Conservation (phyloP, 2,797 vertebrate genomes). For the Acanthurus tractus region DNA sequence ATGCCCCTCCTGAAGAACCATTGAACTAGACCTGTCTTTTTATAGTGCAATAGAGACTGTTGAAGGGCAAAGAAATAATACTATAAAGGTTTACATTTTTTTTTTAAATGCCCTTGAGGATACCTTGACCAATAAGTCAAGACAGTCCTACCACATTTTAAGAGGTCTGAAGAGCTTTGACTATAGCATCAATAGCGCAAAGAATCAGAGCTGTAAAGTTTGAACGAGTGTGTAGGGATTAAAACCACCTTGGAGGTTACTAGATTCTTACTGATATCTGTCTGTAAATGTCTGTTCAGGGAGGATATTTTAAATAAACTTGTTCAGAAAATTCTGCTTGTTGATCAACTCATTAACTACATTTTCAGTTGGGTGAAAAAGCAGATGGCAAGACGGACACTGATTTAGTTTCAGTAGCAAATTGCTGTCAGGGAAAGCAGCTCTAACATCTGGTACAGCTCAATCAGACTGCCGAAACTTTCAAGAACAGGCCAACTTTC, state of each 20-base stretch:
- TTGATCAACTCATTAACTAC: neutral
- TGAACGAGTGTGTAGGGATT: neutral
- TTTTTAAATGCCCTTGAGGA: slow-evolving; percentile 20
- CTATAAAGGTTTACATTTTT: slow-evolving; percentile 17
- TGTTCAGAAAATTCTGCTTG: neutral
- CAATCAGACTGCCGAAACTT: slow-evolving; percentile 4
- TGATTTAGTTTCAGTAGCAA: slow-evolving; percentile 14
- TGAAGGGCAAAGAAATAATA: slow-evolving; percentile 41
- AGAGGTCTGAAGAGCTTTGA: slow-evolving; percentile 24
- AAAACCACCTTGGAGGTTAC: neutral
- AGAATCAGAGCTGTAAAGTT: neutral
- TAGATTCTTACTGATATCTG: neutral
- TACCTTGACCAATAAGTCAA: slow-evolving; percentile 35
- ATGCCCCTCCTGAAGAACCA: slow-evolving; percentile 74
- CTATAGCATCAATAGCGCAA: slow-evolving; percentile 16
- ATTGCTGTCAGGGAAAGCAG: slow-evolving; percentile 17
- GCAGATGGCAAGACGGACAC: neutral
- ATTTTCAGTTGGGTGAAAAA: slow-evolving; percentile 12
- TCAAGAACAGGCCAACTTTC: neutral
- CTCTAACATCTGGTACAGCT: slow-evolving; percentile 23
- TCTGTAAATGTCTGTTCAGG: slow-evolving; percentile 1
- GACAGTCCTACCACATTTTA: neutral
- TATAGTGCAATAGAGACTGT: slow-evolving; percentile 10
- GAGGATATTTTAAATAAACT: neutral
- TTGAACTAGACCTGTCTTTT: slow-evolving; percentile 25